A percentile compares a stretch with the other conserved stretches of the same genome.
Conservation (phyloP, 2,113 vertebrate species). For the Haplochromis vanheusdeni region DNA sequence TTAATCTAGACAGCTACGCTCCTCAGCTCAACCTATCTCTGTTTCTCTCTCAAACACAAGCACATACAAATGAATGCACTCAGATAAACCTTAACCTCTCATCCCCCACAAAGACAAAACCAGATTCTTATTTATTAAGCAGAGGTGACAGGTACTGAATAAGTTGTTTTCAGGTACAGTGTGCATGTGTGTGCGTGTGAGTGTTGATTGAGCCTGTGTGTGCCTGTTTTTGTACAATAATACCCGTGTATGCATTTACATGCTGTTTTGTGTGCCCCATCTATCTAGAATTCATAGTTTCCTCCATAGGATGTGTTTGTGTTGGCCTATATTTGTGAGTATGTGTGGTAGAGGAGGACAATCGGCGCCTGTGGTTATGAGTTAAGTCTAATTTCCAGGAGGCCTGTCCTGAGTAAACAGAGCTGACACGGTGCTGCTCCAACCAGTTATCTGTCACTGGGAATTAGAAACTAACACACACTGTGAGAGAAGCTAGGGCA, state of each 20-base stretch:
- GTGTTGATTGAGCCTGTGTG: neutral
- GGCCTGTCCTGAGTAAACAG: slow-evolving; percentile 65
- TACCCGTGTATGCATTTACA: neutral
- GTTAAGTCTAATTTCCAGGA: slow-evolving; percentile 67
- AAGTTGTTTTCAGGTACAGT: slow-evolving; percentile 74
- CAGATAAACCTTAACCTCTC: slow-evolving; percentile 7
- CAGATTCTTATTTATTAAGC: slow-evolving; percentile 99
- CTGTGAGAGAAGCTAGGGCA: slow-evolving; percentile 24
- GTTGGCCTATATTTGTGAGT: neutral
- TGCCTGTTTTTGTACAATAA: neutral
- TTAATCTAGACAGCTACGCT: slow-evolving; percentile 82
- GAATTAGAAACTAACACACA: slow-evolving; percentile 64
- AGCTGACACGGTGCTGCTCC: slow-evolving; percentile 61
- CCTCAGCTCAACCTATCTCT: slow-evolving; percentile 11
- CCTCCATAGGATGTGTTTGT: neutral
- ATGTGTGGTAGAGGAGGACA: neutral
- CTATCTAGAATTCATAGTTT: neutral
- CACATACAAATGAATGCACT: slow-evolving; percentile 56
- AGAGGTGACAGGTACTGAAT: slow-evolving; percentile 90
- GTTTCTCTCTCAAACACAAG: neutral
- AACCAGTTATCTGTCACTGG: slow-evolving; percentile 60
- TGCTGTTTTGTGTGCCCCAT: neutral
- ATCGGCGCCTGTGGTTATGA: slow-evolving; percentile 59
- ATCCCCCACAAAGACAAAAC: slow-evolving; percentile 70
- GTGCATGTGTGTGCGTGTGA: neutral